Conservation (phyloP, 2,888 invertebrate species). For the Zaprionus lineosus region DNA sequence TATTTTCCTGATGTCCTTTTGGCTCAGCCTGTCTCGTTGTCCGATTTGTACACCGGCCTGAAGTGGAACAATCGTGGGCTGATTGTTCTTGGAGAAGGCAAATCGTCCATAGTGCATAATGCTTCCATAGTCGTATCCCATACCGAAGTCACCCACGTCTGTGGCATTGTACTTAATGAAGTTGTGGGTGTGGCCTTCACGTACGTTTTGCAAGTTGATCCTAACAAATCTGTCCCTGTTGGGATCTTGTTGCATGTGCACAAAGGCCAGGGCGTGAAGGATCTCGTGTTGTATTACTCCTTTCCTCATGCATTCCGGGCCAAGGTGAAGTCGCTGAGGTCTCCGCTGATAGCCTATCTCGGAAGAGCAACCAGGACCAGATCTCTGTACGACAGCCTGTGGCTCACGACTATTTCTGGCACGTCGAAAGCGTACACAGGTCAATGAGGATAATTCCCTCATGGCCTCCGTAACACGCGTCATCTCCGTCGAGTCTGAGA, state of each 20-base stretch:
- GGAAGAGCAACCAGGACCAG: slow-evolving; percentile 87
- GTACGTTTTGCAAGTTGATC: slow-evolving; percentile 81
- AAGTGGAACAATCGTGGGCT: slow-evolving; percentile 86
- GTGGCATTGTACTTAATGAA: slow-evolving; percentile 86
- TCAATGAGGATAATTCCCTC: slow-evolving; percentile 35
- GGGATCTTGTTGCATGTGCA: slow-evolving; percentile 89
- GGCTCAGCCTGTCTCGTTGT: slow-evolving; percentile 56
- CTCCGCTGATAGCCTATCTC: slow-evolving; percentile 86
- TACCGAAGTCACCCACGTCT: slow-evolving; percentile 85
- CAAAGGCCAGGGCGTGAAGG: slow-evolving; percentile 89
- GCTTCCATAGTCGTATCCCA: slow-evolving; percentile 89
- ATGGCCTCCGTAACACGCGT: slow-evolving; percentile 36
- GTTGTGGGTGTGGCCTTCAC: slow-evolving; percentile 85
- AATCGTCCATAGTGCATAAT: slow-evolving; percentile 90
- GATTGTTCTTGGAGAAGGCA: slow-evolving; percentile 87
- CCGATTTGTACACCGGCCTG: slow-evolving; percentile 56
- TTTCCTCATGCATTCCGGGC: slow-evolving; percentile 51
- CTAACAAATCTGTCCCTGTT: slow-evolving; percentile 87
- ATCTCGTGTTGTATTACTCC: slow-evolving; percentile 88
- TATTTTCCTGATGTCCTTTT: slow-evolving; percentile 54
- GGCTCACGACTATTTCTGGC: slow-evolving; percentile 14
- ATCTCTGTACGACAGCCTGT: slow-evolving; percentile 2
- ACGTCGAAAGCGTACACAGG: slow-evolving; percentile 51
- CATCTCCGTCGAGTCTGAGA: slow-evolving; percentile 16
- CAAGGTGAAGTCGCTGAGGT: slow-evolving; percentile 56